Evolutionary conservation across 2,113 vertebrate species (phyloP).

Genomic region (Semnopithecus entellus): DNA sequence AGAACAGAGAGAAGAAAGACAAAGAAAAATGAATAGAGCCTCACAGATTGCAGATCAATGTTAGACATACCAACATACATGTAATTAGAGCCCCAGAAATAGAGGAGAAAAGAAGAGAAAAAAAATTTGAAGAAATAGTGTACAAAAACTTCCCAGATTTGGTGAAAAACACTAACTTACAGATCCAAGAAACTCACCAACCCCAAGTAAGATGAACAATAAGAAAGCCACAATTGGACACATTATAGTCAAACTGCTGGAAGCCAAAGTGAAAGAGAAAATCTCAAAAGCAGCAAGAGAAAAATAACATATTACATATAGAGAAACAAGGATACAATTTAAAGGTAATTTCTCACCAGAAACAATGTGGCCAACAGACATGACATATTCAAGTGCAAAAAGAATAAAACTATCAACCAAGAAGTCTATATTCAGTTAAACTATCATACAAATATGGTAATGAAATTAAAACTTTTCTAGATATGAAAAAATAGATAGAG

Average conservation of each 20-base stretch:
- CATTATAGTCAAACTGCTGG: neutral
- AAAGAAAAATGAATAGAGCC: neutral
- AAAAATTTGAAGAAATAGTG: neutral
- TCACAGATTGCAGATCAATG: no score
- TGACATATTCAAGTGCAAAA: neutral
- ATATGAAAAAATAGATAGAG: rapidly evolving
- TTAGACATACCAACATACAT: no score
- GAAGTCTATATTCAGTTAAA: neutral
- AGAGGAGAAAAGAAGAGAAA: neutral
- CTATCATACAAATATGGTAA: neutral
- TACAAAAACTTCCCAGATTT: neutral
- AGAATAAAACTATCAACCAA: neutral
- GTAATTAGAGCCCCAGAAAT: neutral
- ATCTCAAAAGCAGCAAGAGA: neutral
- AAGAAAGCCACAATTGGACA: neutral
- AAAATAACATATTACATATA: rapidly evolving
- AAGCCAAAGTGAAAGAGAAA: neutral
- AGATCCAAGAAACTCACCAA: neutral
- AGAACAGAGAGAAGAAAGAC: neutral
- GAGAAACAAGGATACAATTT: rapidly evolving
- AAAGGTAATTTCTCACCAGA: neutral
- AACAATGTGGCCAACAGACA: neutral
- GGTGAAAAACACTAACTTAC: neutral
- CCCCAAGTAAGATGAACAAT: neutral
- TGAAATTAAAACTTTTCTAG: neutral